Evolutionary conservation across 1,140 invertebrate species (phyloP).

Genomic region (roundworm (Caenorhabditis elegans)): WBcel235 BX284605.5:10432501-10433000

Average conservation of each 20-base stretch:
- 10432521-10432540: conserved; percentile 52
- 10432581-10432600: too few species aligned
- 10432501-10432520: conserved; percentile 69
- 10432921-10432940: background rate
- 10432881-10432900: conserved; percentile 11
- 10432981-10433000: conserved; percentile 62
- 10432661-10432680: too few species aligned
- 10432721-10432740: background rate
- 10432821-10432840: conserved; percentile 1
- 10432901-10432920: background rate
- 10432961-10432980: conserved; percentile 63
- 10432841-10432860: background rate
- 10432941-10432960: conserved; percentile 55
- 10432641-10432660: too few species aligned
- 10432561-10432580: conserved; percentile 57
- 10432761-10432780: background rate
- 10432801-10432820: background rate
- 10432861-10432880: conserved; percentile 8
- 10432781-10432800: conserved; percentile 16
- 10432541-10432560: conserved; percentile 53
- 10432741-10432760: background rate
- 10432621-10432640: too few species aligned
- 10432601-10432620: too few species aligned
- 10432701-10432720: too few species aligned
- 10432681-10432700: too few species aligned